phyloP scores from a whole-genome alignment of 2,797 vertebrate species.

The Falco berigora region DNA sequence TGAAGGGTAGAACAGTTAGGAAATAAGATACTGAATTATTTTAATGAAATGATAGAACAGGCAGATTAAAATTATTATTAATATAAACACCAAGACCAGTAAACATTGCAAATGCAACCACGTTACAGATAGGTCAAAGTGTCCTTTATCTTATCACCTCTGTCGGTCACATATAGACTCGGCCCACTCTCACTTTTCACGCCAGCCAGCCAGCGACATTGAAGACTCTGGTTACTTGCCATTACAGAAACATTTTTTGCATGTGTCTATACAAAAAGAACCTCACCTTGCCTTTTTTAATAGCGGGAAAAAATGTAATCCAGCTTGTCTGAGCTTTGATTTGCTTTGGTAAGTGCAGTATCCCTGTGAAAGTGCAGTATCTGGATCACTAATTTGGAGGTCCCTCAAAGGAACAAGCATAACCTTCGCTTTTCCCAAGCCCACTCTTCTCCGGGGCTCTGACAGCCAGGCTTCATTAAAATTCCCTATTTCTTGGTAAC shows the following conservation, averaged over 20 bases:
- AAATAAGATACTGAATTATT: background rate
- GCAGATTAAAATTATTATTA: background rate
- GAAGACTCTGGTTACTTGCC: background rate
- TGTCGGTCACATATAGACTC: background rate
- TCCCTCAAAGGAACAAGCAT: background rate
- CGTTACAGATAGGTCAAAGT: background rate
- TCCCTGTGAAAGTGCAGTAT: background rate
- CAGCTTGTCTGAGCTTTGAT: background rate
- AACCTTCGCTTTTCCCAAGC: background rate
- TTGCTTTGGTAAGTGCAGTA: background rate
- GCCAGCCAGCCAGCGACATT: background rate
- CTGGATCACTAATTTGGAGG: background rate
- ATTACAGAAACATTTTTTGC: background rate
- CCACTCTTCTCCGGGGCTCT: background rate
- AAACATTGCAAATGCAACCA: background rate
- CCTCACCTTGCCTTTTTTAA: background rate
- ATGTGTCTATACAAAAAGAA: background rate
- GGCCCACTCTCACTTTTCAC: background rate
- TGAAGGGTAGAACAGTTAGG: background rate
- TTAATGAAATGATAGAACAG: background rate
- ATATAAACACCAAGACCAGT: background rate
- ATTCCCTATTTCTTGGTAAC: background rate
- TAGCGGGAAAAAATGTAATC: background rate
- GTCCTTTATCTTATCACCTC: background rate
- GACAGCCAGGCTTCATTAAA: background rate